Conservation (phyloP, 2,113 vertebrate genomes). For the Crotalus helleri region DNA sequence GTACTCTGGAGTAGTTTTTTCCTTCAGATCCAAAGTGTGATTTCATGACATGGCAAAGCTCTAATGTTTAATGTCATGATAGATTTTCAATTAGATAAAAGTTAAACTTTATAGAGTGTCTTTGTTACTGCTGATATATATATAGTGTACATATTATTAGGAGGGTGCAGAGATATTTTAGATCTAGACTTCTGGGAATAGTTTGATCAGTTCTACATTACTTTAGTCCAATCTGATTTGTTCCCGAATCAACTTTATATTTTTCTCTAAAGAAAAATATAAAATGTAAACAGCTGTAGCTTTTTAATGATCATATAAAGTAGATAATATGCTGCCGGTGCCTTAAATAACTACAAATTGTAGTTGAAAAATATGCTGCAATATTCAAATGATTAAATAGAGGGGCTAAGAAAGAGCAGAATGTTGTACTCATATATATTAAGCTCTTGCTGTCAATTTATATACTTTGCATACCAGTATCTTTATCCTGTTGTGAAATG, state of each 20-base stretch:
- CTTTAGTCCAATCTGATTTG: not conserved
- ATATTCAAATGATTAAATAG: not conserved
- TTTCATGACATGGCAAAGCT: not conserved
- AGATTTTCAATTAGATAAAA: not conserved
- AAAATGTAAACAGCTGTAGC: not conserved
- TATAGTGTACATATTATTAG: not conserved
- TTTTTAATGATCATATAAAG: not conserved
- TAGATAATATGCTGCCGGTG: not conserved
- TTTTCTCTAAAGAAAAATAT: not conserved
- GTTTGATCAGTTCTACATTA: not conserved
- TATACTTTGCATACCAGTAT: not conserved
- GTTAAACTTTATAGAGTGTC: not conserved
- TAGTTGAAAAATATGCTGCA: not conserved
- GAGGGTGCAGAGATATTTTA: not conserved
- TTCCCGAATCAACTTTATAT: not conserved
- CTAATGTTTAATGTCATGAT: not conserved
- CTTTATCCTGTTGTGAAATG: not conserved
- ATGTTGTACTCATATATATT: not conserved
- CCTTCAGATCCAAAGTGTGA: not conserved
- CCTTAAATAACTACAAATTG: not conserved
- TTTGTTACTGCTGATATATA: not conserved
- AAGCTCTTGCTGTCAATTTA: not conserved
- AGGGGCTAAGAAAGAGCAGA: not conserved
- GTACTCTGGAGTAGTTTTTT: not conserved
- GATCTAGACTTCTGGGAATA: not conserved